These are phyloP conservation scores for Columba livia DNA, from an alignment of 2,113 vertebrate species.

Conservation along the genomic window DNA sequence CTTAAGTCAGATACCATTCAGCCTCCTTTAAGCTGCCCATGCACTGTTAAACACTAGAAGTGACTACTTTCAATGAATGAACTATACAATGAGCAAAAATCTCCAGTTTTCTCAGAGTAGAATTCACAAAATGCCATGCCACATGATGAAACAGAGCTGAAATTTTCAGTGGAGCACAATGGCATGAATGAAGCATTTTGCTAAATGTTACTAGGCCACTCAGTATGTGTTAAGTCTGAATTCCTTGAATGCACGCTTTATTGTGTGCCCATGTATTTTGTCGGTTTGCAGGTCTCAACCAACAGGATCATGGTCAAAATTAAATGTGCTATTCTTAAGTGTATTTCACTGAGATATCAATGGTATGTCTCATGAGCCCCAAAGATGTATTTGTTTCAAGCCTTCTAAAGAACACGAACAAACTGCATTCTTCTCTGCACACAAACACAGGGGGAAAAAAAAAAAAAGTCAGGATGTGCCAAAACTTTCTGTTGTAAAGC, in stretches of 20 bases:
- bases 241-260: neutral
- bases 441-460: neutral
- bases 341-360: neutral
- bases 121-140: neutral
- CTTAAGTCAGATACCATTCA: neutral
- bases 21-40: neutral
- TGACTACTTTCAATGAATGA: neutral
- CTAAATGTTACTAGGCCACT: neutral
- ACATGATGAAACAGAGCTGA: neutral
- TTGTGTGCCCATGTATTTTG: neutral
- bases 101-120: neutral
- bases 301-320: neutral
- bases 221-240: neutral
- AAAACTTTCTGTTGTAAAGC: neutral
- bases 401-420: neutral
- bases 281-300: neutral
- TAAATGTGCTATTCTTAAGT: neutral
- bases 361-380: neutral
- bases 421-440: neutral
- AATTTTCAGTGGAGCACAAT: neutral
- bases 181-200: neutral
- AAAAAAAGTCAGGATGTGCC: neutral
- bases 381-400: neutral
- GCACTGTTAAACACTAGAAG: neutral
- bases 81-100: neutral